phyloP scores from a whole-genome alignment of 2,888 invertebrate species.

The Odontocerum albicorne region DNA sequence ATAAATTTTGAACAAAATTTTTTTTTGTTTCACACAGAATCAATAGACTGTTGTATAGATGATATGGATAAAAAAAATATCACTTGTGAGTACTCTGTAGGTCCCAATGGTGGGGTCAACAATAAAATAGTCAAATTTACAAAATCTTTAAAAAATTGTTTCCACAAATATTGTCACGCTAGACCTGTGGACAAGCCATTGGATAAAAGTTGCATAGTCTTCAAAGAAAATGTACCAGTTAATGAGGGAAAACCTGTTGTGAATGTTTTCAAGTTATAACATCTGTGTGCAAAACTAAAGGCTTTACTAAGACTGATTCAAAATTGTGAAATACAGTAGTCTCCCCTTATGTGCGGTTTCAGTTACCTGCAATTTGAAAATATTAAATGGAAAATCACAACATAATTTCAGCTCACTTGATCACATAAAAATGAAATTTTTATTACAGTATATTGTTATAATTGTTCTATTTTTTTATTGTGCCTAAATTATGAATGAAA shows the following conservation, averaged over 20 bases:
- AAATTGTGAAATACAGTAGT: too few relatives aligned
- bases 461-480: too few relatives aligned
- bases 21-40: conserved; percentile 72
- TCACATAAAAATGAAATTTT: neutral
- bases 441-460: too few relatives aligned
- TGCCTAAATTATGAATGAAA: too few relatives aligned
- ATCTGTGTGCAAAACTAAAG: too few relatives aligned
- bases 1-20: conserved; percentile 56
- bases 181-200: conserved; percentile 54
- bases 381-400: too few relatives aligned
- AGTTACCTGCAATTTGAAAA: too few relatives aligned
- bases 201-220: conserved; percentile 60
- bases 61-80: conserved; percentile 59
- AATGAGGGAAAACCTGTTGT: conserved; percentile 31
- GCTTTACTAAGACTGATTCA: too few relatives aligned
- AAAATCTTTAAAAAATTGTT: conserved; percentile 62
- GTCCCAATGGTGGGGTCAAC: conserved; percentile 76
- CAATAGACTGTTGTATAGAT: conserved; percentile 72
- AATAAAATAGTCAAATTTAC: conserved; percentile 68
- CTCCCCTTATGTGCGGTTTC: too few relatives aligned
- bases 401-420: neutral
- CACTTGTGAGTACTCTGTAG: conserved; percentile 70
- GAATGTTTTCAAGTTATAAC: conserved; percentile 30
- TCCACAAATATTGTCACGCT: conserved; percentile 54
- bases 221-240: conserved; percentile 25